Percentiles rank a stretch among this genome's conserved stretches.
phyloP scores from a whole-genome alignment of 35 echinoderm and acorn worm genomes.

The Chiridota heheva region DNA sequence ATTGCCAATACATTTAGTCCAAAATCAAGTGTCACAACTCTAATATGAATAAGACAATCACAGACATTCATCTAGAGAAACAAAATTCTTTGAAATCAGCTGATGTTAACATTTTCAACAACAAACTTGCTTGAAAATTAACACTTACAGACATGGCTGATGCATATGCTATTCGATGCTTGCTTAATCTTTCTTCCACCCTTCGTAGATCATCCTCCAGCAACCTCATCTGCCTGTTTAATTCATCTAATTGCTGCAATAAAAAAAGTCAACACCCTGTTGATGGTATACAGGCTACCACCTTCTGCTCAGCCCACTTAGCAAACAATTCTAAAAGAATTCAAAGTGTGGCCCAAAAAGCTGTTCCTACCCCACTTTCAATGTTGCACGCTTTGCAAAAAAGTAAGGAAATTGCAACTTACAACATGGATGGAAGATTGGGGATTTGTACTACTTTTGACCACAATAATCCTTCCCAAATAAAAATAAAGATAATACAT shows the following conservation, averaged over 20 bases:
- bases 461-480: background rate
- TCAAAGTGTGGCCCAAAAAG: background rate
- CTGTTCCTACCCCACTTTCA: background rate
- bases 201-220: constrained; percentile 81
- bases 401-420: too few relatives aligned
- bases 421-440: too few relatives aligned
- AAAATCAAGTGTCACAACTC: too few relatives aligned
- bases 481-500: background rate
- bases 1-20: too few relatives aligned
- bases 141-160: constrained; percentile 26
- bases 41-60: too few relatives aligned
- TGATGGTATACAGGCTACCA: background rate
- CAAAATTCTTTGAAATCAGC: too few relatives aligned
- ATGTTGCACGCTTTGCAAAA: too few relatives aligned
- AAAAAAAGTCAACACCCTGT: background rate
- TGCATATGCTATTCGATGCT: constrained; percentile 68
- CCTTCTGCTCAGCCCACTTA: background rate
- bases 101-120: too few relatives aligned
- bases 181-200: constrained; percentile 65
- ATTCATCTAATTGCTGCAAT: constrained; percentile 86
- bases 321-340: background rate
- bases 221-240: constrained; percentile 77
- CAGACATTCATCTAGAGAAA: too few relatives aligned
- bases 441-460: background rate
- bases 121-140: too few relatives aligned